Base-by-base conservation (phyloP, 2,797 vertebrate species). In the Erpetoichthys calabaricus region DNA sequence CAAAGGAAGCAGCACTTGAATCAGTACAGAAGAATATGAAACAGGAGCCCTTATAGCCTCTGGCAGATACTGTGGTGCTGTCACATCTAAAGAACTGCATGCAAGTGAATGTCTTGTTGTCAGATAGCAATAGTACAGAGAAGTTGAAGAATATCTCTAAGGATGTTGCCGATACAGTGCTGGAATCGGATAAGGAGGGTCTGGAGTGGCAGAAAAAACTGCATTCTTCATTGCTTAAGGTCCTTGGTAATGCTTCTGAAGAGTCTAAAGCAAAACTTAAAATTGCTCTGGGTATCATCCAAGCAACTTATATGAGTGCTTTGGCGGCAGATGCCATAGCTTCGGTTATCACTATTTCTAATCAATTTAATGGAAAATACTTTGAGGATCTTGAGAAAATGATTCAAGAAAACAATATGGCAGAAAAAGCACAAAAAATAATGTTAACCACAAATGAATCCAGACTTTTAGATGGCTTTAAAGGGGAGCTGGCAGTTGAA, bases 21-120 rank as follows among this genome's bases (percentile, higher is more conserved):
- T 6, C 44, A 7, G 59, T 57, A 6, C 50, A 63, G 49, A 44
- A 42, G 5, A 55, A 58, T 3, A 60, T 63, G 46, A 7, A 50
- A 43, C 57, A 42, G 0, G 46, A 57, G 3, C 43, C 58, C 5
- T 42, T 63, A 7, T 3, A 5, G n/a, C 7, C 44, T 42, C 25
- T 57, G 45, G 25, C 57, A 55, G 52, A 63, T 6, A 54, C 42
- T 7, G 47, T 63, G 43, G 47, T 60, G 7, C 58, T 63, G 4
- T 63, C 55, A 47, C 58, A 63, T 3, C 8, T 60, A 50, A 44
- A 45, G 25, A 44, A 45, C 42, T 42, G 10, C 8, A 4, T 50
- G 42, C 25, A 63, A 25, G 8, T 63, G 3, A 6, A 5, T 41
- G 55, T 57, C 42, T 59, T 63, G 3, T 3, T 63, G 8, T 6